Conservation (phyloP, 2,113 vertebrate species). For the Seriola quinqueradiata region DNA sequence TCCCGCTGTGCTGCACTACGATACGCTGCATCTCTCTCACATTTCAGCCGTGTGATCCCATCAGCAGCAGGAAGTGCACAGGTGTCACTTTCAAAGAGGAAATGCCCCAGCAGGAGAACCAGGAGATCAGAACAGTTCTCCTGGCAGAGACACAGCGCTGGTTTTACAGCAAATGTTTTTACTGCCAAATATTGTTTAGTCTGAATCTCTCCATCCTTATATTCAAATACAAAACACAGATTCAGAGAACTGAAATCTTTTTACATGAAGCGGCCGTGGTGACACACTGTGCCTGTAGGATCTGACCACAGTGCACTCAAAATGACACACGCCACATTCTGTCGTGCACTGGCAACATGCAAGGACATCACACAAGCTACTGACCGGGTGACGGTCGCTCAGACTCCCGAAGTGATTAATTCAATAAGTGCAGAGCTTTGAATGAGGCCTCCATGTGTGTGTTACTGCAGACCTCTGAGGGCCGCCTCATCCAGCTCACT, state of each 20-base stretch:
- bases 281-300: conserved; percentile 5
- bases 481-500: background rate
- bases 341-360: background rate
- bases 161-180: conserved; percentile 11
- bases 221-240: conserved; percentile 5
- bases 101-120: conserved; percentile 42
- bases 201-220: background rate
- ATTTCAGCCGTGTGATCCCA: conserved; percentile 53
- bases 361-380: conserved; percentile 1
- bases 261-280: background rate
- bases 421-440: too few relatives aligned
- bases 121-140: conserved; percentile 21
- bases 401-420: conserved; percentile 1
- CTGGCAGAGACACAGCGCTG: conserved; percentile 18
- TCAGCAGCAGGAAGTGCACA: conserved; percentile 43
- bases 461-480: background rate
- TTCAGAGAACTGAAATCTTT: background rate
- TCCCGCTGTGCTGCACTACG: conserved; percentile 30
- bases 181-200: conserved; percentile 24
- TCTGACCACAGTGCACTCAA: conserved; percentile 2
- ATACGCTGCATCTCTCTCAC: conserved; percentile 26
- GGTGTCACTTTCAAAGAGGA: conserved; percentile 51
- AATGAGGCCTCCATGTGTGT: background rate
- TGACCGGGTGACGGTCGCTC: conserved; percentile 5
- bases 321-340: conserved; percentile 7